Base-by-base conservation (phyloP, 2,797 vertebrate genomes). In the Hirundo rustica region DNA sequence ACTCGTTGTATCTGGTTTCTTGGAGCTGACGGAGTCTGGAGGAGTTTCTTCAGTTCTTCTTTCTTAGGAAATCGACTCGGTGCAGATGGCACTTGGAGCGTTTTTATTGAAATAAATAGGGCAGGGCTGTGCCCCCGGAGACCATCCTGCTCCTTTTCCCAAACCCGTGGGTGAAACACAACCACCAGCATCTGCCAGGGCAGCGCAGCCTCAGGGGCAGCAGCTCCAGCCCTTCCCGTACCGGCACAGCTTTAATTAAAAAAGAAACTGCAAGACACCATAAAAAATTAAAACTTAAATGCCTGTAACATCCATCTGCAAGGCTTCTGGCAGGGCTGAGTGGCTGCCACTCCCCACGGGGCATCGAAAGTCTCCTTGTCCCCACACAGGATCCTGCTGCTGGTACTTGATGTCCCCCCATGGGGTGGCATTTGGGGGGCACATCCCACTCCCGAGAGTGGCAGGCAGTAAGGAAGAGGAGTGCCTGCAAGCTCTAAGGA, bases 401-500 rank as follows among this genome's bases (percentile, higher is more conserved):
- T 8, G 7, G 50, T 2, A 13, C 65, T 73, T 1, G 5, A 5
- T 65, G 78, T 66, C 29, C 44, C 54, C 8, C 2, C 0, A 0
- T 1, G 6, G 27, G 47, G 19, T 64, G 90, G 23, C 48, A 29
- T 3, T 4, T 0, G 18, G 50, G 62, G 42, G 15, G 8, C 2
- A n/a, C 15, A 12, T 2, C 40, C 48, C 21, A 1, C 38, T 44
- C 38, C 51, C 51, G 10, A 47, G 10, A 6, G n/a, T 65, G 61
- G 17, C 50, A 55, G 50, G n/a, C 50, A 78, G 55, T 57, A 82
- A 26, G 47, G 26, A 67, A 40, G 14, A 48, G 34, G 10, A 19
- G 5, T 23, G 36, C 25, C 29, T 68, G 36, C 30, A 68, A 19
- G 19, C 45, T 58, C 16, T 45, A 54, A 58, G 45, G 36, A 68